These are phyloP conservation scores for Aporophyla nigra DNA, from an alignment of 2,888 invertebrate species.

Conservation along the genomic window DNA sequence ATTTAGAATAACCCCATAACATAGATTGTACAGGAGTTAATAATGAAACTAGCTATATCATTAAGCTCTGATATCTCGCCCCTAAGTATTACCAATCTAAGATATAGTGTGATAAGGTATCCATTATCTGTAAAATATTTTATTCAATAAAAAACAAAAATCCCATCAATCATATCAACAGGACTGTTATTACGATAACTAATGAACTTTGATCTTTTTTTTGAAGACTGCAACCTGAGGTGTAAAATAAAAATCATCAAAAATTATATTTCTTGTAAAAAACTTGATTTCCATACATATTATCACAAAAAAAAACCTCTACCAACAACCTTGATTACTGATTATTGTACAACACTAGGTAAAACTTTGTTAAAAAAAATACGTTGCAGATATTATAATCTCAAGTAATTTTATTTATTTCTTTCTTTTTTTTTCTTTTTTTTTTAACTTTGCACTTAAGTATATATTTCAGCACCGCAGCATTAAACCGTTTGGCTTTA, in stretches of 20 bases:
- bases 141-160: conserved; percentile 1
- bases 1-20: too few relatives aligned
- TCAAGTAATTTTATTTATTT: not conserved
- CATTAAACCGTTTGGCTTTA: too few relatives aligned
- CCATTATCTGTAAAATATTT: conserved; percentile 16
- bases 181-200: not conserved
- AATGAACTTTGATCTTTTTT: conserved; percentile 17
- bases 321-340: not conserved
- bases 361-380: not conserved
- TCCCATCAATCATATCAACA: not conserved
- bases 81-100: conserved; percentile 3
- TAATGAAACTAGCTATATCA: conserved; percentile 5
- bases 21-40: not conserved
- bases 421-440: too few relatives aligned
- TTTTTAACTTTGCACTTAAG: too few relatives aligned
- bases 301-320: not conserved
- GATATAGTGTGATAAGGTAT: conserved; percentile 2
- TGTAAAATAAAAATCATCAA: not conserved
- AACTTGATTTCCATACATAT: not conserved
- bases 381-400: not conserved
- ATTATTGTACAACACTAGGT: too few relatives aligned
- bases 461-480: too few relatives aligned
- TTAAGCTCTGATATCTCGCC: not conserved
- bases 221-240: not conserved
- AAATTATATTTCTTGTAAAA: not conserved